Conservation (phyloP, 2,797 vertebrate species). For the Tinamus major region DNA sequence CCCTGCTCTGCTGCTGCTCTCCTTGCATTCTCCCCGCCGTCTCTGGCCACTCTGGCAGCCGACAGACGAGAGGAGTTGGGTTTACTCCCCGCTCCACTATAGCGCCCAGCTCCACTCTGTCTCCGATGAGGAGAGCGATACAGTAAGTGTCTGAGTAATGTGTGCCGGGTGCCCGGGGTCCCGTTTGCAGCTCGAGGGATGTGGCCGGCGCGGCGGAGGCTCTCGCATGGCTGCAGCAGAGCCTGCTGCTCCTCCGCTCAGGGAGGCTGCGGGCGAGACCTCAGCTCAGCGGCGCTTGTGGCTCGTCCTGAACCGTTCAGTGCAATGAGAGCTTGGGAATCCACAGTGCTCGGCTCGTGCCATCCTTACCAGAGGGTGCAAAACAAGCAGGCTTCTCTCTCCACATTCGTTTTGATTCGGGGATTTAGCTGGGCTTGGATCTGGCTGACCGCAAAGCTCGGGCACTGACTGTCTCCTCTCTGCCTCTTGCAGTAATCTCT, state of each 20-base stretch:
- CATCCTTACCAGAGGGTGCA: background rate
- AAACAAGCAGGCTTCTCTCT: background rate
- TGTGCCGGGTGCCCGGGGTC: background rate
- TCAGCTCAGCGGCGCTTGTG: accelerated
- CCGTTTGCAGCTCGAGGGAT: background rate
- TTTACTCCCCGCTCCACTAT: constrained; percentile 99
- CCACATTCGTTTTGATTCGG: background rate
- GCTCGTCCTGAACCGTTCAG: background rate
- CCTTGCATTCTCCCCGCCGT: constrained; percentile 79
- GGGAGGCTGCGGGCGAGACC: background rate
- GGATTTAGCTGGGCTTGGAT: background rate
- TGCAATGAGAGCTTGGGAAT: background rate
- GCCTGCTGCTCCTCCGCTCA: background rate
- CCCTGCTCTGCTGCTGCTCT: constrained; percentile 81
- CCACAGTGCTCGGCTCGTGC: background rate
- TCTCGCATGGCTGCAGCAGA: background rate
- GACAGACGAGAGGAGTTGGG: constrained; percentile 98
- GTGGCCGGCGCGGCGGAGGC: background rate
- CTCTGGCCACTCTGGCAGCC: constrained; percentile 90
- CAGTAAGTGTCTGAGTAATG: constrained; percentile 88
- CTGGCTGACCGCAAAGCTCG: accelerated
- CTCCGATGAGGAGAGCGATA: constrained; percentile 95
- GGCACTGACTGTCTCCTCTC: constrained; percentile 14
- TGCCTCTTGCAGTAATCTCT: constrained; percentile 79
- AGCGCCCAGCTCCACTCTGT: constrained; percentile 90